These are phyloP conservation scores for Chaetogeoica ovagalla DNA, from an alignment of 2,888 invertebrate species.

Conservation along the genomic window DNA sequence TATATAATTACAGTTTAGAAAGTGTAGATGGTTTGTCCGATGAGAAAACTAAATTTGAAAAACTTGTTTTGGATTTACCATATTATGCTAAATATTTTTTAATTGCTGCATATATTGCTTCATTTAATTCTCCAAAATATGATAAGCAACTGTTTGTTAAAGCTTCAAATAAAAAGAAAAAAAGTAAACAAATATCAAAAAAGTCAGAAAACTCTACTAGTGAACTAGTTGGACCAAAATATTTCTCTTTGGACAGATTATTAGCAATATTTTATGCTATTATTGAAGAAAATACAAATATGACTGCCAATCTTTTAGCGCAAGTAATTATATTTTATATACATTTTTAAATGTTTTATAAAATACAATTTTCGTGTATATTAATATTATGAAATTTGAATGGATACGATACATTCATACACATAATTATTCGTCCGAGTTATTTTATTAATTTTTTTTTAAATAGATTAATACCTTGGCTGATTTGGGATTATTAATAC, in stretches of 20 bases:
- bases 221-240: conserved; percentile 76
- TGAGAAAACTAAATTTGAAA: conserved; percentile 24
- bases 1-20: conserved; percentile 20
- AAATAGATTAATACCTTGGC: conserved; percentile 65
- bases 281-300: conserved; percentile 74
- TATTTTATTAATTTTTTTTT: not conserved
- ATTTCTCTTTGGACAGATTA: conserved; percentile 78
- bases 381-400: not conserved
- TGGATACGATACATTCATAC: not conserved
- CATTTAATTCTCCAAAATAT: conserved; percentile 86
- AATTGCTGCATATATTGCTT: conserved; percentile 88
- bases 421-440: not conserved
- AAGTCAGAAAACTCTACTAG: conserved; percentile 66
- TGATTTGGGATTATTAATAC: conserved; percentile 75
- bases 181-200: conserved; percentile 63
- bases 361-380: not conserved
- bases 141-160: conserved; percentile 87
- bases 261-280: conserved; percentile 86
- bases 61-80: conserved; percentile 69
- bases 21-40: conserved; percentile 28
- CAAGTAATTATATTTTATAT: conserved; percentile 63
- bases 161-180: conserved; percentile 73
- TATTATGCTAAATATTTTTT: conserved; percentile 87
- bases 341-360: not conserved
- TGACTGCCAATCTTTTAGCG: conserved; percentile 82